These are phyloP conservation scores for Lethrus apterus DNA, from an alignment of 1,140 invertebrate species.

Conservation along the genomic window DNA sequence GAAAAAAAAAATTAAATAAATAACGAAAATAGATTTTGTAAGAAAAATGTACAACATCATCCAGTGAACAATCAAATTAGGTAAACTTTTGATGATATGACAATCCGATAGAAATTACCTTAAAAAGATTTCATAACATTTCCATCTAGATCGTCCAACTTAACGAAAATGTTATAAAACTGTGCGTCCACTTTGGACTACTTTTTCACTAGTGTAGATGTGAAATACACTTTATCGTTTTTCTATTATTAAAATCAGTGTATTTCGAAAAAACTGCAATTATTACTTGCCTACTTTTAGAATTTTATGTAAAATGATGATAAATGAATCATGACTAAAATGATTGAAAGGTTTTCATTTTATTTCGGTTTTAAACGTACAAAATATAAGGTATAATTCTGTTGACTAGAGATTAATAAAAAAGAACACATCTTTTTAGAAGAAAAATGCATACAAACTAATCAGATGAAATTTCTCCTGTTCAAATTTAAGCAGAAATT, in stretches of 20 bases:
- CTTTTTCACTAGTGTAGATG: slow-evolving; percentile 32
- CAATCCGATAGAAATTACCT: background rate
- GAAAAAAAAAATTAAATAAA: too few relatives aligned
- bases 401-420: too few relatives aligned
- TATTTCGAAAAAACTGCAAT: background rate
- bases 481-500: too few relatives aligned
- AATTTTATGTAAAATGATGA: background rate
- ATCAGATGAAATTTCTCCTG: too few relatives aligned
- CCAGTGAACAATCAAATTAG: background rate
- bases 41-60: background rate
- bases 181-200: slow-evolving; percentile 39
- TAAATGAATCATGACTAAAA: slow-evolving; percentile 6
- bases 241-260: background rate
- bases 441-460: too few relatives aligned
- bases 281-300: background rate
- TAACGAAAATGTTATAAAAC: slow-evolving; percentile 18
- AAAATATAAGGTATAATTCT: too few relatives aligned
- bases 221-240: slow-evolving; percentile 20
- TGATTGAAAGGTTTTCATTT: background rate
- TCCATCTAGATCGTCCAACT: background rate
- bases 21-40: too few relatives aligned
- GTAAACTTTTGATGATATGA: background rate
- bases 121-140: background rate
- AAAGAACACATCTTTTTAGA: too few relatives aligned
- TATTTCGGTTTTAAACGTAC: background rate